Percentiles rank a stretch among this genome's conserved stretches.
These are phyloP conservation scores for Nomada goodeniana DNA, from an alignment of 2,888 invertebrate species.

Conservation along the genomic window DNA sequence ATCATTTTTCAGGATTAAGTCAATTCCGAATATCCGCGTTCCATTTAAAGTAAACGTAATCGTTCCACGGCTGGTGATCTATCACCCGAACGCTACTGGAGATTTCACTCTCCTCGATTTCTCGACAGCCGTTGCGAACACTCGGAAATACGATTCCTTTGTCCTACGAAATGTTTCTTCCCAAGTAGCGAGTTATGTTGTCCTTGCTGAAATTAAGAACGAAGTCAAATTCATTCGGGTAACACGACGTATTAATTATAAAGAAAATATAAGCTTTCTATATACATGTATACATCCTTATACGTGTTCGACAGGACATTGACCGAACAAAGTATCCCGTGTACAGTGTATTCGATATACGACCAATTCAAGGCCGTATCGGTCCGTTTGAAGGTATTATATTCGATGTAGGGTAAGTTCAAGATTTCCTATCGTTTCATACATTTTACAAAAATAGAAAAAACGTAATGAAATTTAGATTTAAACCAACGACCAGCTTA, in stretches of 20 bases:
- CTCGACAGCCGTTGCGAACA: conserved; percentile 81
- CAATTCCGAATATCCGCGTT: conserved; percentile 72
- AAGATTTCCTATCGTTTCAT: background rate
- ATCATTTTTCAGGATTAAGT: conserved; percentile 70
- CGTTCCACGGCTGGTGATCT: conserved; percentile 79
- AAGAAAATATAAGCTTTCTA: too few relatives aligned
- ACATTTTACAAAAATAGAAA: background rate
- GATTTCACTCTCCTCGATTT: conserved; percentile 84
- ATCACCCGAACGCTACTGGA: conserved; percentile 81
- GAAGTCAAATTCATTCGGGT: conserved; percentile 77
- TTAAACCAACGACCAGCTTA: conserved; percentile 62
- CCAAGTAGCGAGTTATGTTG: conserved; percentile 81
- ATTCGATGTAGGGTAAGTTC: conserved; percentile 75
- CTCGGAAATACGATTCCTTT: conserved; percentile 79
- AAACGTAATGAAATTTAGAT: conserved; percentile 50
- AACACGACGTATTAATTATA: background rate
- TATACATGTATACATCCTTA: too few relatives aligned
- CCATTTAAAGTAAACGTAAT: conserved; percentile 76
- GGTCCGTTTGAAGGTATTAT: conserved; percentile 78
- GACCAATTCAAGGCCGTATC: conserved; percentile 77
- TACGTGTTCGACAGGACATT: conserved; percentile 59
- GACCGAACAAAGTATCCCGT: conserved; percentile 63
- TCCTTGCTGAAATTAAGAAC: conserved; percentile 79
- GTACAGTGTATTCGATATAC: conserved; percentile 73
- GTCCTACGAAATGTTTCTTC: conserved; percentile 84